A percentile compares a stretch with the other conserved stretches of the same genome.
phyloP scores from a whole-genome alignment of 2,113 vertebrate species.

The Columba janthina region DNA sequence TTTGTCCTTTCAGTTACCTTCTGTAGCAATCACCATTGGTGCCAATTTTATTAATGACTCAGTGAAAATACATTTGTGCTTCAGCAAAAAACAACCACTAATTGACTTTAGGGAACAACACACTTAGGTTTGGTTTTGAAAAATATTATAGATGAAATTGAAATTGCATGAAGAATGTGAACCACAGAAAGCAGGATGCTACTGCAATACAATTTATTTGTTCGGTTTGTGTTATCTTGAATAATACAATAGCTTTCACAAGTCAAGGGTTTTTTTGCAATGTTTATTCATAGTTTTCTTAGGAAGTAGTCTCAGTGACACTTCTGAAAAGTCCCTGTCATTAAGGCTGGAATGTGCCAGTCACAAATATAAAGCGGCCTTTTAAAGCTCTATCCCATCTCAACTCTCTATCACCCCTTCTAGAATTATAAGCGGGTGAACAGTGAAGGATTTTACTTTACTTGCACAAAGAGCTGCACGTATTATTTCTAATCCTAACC shows the following conservation, averaged over 20 bases:
- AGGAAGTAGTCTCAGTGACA: neutral
- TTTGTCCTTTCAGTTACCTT: constrained; percentile 67
- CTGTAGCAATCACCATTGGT: constrained; percentile 26
- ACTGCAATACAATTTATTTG: neutral
- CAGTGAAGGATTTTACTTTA: neutral
- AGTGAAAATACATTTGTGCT: constrained; percentile 50
- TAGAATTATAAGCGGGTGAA: neutral
- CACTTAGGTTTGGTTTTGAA: neutral
- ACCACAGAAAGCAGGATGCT: neutral
- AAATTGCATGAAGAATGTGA: neutral
- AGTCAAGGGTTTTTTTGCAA: neutral
- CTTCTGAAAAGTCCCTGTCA: neutral
- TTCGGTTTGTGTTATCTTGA: neutral
- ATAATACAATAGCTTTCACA: neutral
- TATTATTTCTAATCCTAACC: neutral
- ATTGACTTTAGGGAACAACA: neutral
- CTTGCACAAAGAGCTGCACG: neutral
- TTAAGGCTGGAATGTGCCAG: neutral
- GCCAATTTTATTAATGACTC: constrained; percentile 60
- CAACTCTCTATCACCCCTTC: neutral
- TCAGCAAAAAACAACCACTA: neutral
- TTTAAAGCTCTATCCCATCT: neutral
- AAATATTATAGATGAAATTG: neutral
- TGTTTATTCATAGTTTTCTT: neutral
- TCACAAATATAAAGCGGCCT: neutral